Evolutionary conservation across 2,797 vertebrate species (phyloP).

Genomic region (Pangasius krempfi): DNA sequence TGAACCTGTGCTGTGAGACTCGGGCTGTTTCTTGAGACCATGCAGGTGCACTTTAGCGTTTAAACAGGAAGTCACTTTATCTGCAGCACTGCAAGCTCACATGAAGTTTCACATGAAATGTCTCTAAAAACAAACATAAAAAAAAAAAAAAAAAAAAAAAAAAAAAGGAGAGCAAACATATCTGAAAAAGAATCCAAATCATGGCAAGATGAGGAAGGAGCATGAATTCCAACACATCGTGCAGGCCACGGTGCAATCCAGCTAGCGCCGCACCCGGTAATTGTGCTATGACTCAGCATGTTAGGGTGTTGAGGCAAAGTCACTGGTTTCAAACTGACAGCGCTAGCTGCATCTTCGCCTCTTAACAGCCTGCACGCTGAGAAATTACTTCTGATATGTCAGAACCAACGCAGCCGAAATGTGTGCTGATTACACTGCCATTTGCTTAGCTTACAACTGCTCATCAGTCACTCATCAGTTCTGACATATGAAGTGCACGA

Average conservation of each 20-base stretch:
- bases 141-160: background rate
- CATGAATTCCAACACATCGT: background rate
- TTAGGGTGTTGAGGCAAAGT: background rate
- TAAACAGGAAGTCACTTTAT: conserved; percentile 42
- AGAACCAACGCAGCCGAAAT: background rate
- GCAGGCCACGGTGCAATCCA: conserved; percentile 18
- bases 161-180: background rate
- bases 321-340: conserved; percentile 23
- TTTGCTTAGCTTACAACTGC: background rate
- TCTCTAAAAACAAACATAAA: background rate
- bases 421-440: background rate
- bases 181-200: background rate
- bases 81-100: conserved; percentile 37
- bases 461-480: too few species aligned
- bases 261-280: conserved; percentile 6
- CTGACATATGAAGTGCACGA: too few species aligned
- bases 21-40: conserved; percentile 28
- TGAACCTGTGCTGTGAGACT: conserved; percentile 14
- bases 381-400: background rate
- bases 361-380: background rate
- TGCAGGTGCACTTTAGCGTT: conserved; percentile 39
- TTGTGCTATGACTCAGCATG: conserved; percentile 41
- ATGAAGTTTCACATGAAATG: conserved; percentile 2
- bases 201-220: too few species aligned
- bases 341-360: background rate